phyloP scores from a whole-genome alignment of 1,140 invertebrate genomes.

The Aphelenchoides besseyi region DNA sequence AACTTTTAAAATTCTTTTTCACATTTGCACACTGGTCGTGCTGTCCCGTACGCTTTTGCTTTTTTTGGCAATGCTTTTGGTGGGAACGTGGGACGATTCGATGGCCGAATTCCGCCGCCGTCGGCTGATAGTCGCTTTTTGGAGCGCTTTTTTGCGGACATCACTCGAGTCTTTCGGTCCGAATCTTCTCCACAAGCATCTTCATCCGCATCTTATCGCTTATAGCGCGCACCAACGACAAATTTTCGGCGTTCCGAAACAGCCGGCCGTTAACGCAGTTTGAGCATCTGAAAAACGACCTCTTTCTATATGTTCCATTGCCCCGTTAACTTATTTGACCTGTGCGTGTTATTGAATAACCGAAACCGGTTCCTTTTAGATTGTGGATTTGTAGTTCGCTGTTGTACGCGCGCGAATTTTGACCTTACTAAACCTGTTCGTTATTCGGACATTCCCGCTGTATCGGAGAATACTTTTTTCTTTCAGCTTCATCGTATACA shows the following conservation, averaged over 20 bases:
- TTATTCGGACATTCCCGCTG: not conserved
- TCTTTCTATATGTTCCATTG: too few species aligned
- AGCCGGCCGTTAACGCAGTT: too few species aligned
- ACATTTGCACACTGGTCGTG: not conserved
- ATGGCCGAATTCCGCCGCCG: not conserved
- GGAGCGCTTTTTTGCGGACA: conserved; percentile 2
- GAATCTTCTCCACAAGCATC: not conserved
- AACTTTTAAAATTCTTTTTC: not conserved
- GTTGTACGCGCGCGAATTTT: conserved; percentile 5
- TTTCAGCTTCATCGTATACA: not conserved
- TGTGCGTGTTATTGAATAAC: not conserved
- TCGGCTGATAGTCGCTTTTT: not conserved
- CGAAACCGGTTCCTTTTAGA: not conserved
- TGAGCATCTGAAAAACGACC: too few species aligned
- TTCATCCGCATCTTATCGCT: not conserved
- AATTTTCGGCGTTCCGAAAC: too few species aligned
- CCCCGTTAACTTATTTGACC: not conserved
- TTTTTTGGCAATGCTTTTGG: conserved; percentile 1
- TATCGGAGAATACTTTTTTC: not conserved
- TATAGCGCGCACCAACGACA: not conserved
- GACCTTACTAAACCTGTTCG: not conserved
- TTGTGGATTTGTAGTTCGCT: not conserved
- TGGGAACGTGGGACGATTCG: conserved; percentile 4
- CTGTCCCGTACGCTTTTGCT: not conserved
- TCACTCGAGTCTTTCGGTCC: not conserved